These are phyloP conservation scores for Grapholita molesta DNA, from an alignment of 1,140 invertebrate genomes.

Conservation along the genomic window DNA sequence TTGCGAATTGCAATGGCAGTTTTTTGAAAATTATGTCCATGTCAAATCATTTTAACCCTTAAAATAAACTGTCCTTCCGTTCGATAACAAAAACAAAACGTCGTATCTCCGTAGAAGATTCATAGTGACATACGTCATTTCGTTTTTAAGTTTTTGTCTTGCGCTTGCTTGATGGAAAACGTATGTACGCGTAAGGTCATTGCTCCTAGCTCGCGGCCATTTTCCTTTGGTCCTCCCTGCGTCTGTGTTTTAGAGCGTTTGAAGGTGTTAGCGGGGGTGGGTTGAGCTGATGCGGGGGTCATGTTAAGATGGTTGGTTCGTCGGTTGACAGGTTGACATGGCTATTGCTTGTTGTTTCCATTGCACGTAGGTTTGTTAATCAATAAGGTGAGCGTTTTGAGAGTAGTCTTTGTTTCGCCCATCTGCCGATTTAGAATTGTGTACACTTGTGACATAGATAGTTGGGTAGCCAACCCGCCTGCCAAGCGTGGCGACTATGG, in stretches of 20 bases:
- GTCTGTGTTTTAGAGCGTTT: not conserved
- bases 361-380: constrained; percentile 11
- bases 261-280: not conserved
- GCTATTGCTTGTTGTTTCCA: not conserved
- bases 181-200: constrained; percentile 1
- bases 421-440: not conserved
- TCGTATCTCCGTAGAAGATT: not conserved
- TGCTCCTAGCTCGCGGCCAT: not conserved
- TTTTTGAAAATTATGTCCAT: not conserved
- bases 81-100: not conserved
- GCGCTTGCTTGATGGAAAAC: constrained; percentile 11
- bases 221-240: not conserved
- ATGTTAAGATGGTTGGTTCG: not conserved
- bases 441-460: too few relatives aligned
- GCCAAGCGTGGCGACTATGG: too few relatives aligned
- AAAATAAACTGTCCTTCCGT: not conserved
- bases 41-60: not conserved
- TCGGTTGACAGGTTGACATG: constrained; percentile 11
- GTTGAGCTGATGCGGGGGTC: not conserved
- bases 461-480: too few relatives aligned
- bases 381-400: constrained; percentile 11
- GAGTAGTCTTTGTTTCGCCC: not conserved
- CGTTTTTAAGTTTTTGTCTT: not conserved
- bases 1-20: not conserved
- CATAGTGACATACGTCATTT: not conserved